Evolutionary conservation across 2,888 invertebrate species (phyloP), one percentile per base, ranked within the genome.

Genomic region (Phyllotreta cruciferae): DNA sequence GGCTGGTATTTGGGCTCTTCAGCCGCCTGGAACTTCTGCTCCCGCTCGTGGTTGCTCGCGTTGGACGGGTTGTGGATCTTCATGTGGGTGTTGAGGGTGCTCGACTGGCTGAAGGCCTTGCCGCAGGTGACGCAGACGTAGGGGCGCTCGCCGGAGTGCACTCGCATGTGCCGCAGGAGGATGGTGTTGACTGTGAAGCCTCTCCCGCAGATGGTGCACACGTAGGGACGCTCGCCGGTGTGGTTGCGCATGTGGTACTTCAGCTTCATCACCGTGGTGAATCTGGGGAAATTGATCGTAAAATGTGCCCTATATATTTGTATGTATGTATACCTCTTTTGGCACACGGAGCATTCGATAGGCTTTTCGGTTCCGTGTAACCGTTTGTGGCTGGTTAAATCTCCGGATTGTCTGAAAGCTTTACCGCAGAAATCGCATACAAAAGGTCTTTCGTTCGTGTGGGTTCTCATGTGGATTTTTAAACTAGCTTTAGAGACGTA

Each of bases 181-280:
- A 82, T 82, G 3, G 82, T 82, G 66, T 82, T 82, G 0, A 82
- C 81, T 3, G 81, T 82, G 65, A 82, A 82, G n/a, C 82, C 82
- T 57, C 82, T 67, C 9, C 80, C 80, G 63, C 82, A 82, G 7
- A 82, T 77, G 7, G 75, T 77, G 63, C 82, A 82, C 5, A 82
- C 81, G 63, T 82, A 82, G 1, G 82, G 82, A 1, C 82, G 74
- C 71, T 82, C 82, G 4, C 82, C 82, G 0, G 82, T 82, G 62
- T 82, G 82, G 68, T 82, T 82, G 6, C 82, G 74, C 81, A 82
- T 81, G 69, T 82, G 82, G 53, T 82, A 82, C 67, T 82, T 82
- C 50, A 82, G 68, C 70, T 82, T 82, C 82, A 82, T 82, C 6
- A 81, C 79, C 7, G 82, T 82, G 13, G 82, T 82, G 67, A 82